These are phyloP conservation scores for Mormyrops attenuatus DNA, from an alignment of 2,797 vertebrate genomes.

Conservation along the genomic window DNA sequence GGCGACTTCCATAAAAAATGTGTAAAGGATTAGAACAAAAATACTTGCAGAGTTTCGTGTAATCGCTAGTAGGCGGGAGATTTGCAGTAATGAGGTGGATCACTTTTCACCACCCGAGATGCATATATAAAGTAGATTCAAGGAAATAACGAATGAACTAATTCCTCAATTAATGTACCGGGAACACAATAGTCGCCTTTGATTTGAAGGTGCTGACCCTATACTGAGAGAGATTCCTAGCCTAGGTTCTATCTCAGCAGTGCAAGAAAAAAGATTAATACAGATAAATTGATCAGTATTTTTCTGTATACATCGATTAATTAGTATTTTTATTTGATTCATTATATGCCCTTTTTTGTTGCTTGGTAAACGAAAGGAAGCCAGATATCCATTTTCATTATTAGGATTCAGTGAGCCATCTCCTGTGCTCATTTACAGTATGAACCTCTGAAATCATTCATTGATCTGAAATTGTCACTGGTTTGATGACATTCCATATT, in stretches of 20 bases:
- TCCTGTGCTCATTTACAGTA: background rate
- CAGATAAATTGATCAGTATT: background rate
- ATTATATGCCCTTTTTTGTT: background rate
- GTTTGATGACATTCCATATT: slow-evolving; percentile 2
- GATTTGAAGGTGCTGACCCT: background rate
- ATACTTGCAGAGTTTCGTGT: background rate
- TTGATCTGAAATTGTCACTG: slow-evolving; percentile 12
- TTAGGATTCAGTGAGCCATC: background rate
- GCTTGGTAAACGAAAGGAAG: background rate
- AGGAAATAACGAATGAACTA: background rate
- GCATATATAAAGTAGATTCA: background rate
- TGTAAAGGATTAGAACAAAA: background rate
- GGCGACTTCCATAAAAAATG: background rate
- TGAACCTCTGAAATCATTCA: background rate
- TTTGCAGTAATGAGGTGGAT: background rate
- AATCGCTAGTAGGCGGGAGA: background rate
- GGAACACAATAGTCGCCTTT: background rate
- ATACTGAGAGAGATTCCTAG: background rate
- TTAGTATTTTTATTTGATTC: background rate
- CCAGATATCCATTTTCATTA: background rate
- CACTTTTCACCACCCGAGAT: background rate
- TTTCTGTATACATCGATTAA: background rate
- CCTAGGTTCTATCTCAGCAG: background rate
- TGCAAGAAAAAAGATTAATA: background rate
- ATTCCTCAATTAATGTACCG: background rate